Evolutionary conservation across 2,113 vertebrate genomes (phyloP).

Genomic region (Periophthalmus modestus): DNA sequence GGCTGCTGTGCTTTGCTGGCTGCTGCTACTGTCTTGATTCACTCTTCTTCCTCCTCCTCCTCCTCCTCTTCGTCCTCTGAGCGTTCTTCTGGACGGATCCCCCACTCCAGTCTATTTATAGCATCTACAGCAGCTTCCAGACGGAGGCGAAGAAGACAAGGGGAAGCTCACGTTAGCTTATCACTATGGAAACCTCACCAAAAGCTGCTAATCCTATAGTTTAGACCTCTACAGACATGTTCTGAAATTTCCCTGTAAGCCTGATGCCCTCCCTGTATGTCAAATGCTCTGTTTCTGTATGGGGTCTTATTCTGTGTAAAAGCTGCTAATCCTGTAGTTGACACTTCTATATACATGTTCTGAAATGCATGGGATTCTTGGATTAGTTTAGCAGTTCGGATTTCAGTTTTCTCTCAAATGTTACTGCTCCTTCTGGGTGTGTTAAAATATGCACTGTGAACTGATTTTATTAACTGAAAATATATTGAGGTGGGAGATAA

Average conservation of each 20-base stretch:
- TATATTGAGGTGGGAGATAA: too few species aligned
- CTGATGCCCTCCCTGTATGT: too few species aligned
- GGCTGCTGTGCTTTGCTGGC: background rate
- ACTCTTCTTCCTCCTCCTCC: slow-evolving; percentile 39
- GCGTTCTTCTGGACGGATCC: slow-evolving; percentile 39
- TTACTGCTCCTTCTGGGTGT: too few species aligned
- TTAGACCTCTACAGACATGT: background rate
- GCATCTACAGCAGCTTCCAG: slow-evolving; percentile 53
- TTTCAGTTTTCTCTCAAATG: too few species aligned
- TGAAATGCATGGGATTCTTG: too few species aligned
- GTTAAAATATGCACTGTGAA: too few species aligned
- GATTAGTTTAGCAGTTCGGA: too few species aligned
- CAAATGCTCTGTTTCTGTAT: too few species aligned
- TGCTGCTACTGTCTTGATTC: slow-evolving; percentile 36
- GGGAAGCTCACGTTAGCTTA: background rate
- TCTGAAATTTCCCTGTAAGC: slow-evolving; percentile 8
- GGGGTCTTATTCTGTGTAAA: too few species aligned
- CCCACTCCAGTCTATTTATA: slow-evolving; percentile 70
- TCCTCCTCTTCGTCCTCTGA: slow-evolving; percentile 34
- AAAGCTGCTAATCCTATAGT: background rate
- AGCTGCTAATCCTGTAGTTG: too few species aligned
- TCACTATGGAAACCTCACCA: background rate
- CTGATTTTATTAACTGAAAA: too few species aligned
- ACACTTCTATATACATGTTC: too few species aligned
- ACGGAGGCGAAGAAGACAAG: slow-evolving; percentile 38